Base-by-base conservation (phyloP, 30 jellyfish, hydroid and myxozoan species). In the Euphysa ruthae region DNA sequence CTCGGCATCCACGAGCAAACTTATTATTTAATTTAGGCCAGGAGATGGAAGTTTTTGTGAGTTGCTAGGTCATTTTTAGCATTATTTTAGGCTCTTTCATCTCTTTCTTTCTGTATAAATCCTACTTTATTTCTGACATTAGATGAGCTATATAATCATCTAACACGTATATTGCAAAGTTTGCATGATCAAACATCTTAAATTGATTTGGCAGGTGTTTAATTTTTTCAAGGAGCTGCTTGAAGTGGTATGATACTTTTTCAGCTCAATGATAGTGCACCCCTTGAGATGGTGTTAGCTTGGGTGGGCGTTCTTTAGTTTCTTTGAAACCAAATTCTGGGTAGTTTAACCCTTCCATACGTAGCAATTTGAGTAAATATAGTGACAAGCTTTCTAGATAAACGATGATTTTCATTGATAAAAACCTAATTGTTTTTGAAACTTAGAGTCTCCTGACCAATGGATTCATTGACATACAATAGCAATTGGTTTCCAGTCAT, bases 261-360 rank as follows among this genome's bases (percentile, higher is more conserved):
- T n/a, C n/a, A n/a, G n/a, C n/a, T n/a, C n/a, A n/a, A n/a, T n/a
- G n/a, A n/a, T 52, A 52, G 25, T 52, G 65, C 12, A 52, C 25
- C 12, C 25, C 25, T 8, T 12, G 25, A 8, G 65, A 32, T 52
- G 65, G 12, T 12, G 65, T 52, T 52, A 52, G 65, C 20, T 52
- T 13, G 12, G 65, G 12, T 8, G 35, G 65, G 12, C 34, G 12
- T 19, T n/a, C 13, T 12, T 32, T 32, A 52, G 65, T 52, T 10
- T 32, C 65, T 52, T 52, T 52, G 65, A 52, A 52, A 12, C 14
- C 65, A 52, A 52, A 52, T 52, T 52, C 65, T 8, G 65, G 65
- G 65, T 52, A 52, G 25, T 8, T 19, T 19, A 12, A 52, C 35
- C 10, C 12, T 32, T 52, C 65, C 65, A 52, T 13, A 13, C 12